Percentiles rank a stretch among this genome's conserved stretches.
phyloP scores from a whole-genome alignment of 2,113 vertebrate species.

The Accipiter cooperii region DNA sequence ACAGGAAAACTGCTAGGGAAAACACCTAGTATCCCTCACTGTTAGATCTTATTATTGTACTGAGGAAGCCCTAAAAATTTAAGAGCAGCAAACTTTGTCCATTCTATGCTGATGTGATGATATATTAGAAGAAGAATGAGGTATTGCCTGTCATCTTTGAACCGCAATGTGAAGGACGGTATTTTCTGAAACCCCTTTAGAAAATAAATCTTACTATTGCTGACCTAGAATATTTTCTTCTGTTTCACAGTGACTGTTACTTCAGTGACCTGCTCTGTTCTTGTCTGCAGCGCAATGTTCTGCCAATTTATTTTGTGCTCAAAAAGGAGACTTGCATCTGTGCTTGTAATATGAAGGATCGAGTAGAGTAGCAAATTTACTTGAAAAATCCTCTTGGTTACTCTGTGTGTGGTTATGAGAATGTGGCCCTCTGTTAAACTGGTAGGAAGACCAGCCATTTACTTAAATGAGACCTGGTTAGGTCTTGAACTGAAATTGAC shows the following conservation, averaged over 20 bases:
- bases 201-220: not conserved
- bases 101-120: rapidly evolving
- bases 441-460: not conserved
- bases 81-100: not conserved
- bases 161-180: rapidly evolving
- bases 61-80: not conserved
- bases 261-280: not conserved
- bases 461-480: not conserved
- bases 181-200: not conserved
- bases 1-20: too few relatives aligned
- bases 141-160: not conserved
- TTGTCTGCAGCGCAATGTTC: not conserved
- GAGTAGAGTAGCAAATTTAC: too few relatives aligned
- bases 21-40: not conserved
- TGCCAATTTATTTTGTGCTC: not conserved
- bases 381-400: not conserved
- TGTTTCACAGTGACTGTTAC: not conserved
- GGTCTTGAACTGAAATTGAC: not conserved
- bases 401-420: not conserved
- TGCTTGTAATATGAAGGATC: not conserved
- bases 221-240: not conserved
- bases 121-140: not conserved
- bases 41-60: not conserved
- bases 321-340: not conserved
- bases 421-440: rapidly evolving